Conservation (phyloP, 2,797 vertebrate species). For the Scyliorhinus canicula region DNA sequence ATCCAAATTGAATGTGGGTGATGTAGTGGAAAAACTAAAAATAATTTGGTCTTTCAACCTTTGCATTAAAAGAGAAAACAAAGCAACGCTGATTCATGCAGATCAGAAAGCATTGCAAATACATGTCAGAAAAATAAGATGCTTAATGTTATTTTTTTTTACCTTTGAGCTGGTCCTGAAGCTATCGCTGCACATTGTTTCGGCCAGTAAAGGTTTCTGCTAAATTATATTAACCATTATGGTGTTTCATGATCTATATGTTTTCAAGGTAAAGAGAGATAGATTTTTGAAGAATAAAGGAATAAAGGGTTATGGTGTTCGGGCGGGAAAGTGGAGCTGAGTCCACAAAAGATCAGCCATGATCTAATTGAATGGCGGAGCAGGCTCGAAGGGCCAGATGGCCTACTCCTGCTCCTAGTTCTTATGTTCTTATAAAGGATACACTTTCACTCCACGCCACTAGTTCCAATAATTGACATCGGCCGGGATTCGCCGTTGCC, state of each 20-base stretch:
- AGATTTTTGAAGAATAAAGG: too few relatives aligned
- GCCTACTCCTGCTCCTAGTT: too few relatives aligned
- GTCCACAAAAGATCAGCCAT: too few relatives aligned
- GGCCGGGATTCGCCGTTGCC: too few relatives aligned
- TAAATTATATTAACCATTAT: slow-evolving; percentile 12
- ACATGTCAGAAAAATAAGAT: slow-evolving; percentile 13
- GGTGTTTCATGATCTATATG: neutral
- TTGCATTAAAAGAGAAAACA: neutral
- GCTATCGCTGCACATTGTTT: neutral
- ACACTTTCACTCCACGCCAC: neutral
- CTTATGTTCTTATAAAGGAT: too few relatives aligned
- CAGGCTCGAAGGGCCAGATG: too few relatives aligned
- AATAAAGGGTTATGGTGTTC: too few relatives aligned
- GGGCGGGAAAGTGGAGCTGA: too few relatives aligned
- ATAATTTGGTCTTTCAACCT: neutral
- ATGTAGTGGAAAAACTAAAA: neutral
- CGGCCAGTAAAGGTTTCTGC: neutral
- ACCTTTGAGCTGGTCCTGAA: neutral
- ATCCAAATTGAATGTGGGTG: neutral
- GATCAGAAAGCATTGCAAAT: slow-evolving; percentile 2
- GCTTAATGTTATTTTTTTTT: neutral
- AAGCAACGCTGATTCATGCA: neutral
- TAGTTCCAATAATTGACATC: neutral
- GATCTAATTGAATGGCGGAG: too few relatives aligned
- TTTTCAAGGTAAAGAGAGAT: too few relatives aligned